phyloP scores from a whole-genome alignment of 2,888 invertebrate genomes.

The Cepaea hortensis region DNA sequence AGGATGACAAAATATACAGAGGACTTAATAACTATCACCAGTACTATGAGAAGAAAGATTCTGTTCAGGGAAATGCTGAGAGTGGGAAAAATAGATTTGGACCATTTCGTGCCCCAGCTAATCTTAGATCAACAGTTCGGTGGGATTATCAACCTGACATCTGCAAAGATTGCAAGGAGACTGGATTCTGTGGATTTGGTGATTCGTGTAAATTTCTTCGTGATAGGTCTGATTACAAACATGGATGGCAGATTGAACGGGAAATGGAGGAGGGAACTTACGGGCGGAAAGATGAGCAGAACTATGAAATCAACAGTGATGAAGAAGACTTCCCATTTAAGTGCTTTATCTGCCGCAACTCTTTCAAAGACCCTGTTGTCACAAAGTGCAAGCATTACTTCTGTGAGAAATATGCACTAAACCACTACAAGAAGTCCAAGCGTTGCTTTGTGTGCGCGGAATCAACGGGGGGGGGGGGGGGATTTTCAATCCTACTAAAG shows the following conservation, averaged over 20 bases:
- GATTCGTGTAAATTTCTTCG: slow-evolving; percentile 98
- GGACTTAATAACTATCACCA: too few species aligned
- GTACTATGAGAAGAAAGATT: slow-evolving; percentile 90
- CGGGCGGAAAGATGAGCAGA: slow-evolving; percentile 79
- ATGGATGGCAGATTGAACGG: slow-evolving; percentile 92
- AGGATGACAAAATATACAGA: slow-evolving; percentile 87
- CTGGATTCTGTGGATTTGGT: slow-evolving; percentile 99
- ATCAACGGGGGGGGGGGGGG: slow-evolving; percentile 90
- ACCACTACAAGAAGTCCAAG: slow-evolving; percentile 90
- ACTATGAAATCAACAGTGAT: slow-evolving; percentile 87
- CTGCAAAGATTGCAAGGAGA: slow-evolving; percentile 99
- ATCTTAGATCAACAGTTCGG: too few species aligned
- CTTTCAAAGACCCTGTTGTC: slow-evolving; percentile 95
- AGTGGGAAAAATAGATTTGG: too few species aligned
- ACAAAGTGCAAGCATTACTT: slow-evolving; percentile 80
- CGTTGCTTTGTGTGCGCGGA: slow-evolving; percentile 93
- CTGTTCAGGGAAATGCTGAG: slow-evolving; percentile 93
- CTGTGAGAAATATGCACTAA: slow-evolving; percentile 95
- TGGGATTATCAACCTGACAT: slow-evolving; percentile 78
- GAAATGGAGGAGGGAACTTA: slow-evolving; percentile 83
- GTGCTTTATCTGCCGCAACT: slow-evolving; percentile 82
- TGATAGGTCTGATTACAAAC: slow-evolving; percentile 97
- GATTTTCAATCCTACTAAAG: slow-evolving; percentile 94
- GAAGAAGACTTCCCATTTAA: too few species aligned
- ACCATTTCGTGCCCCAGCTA: too few species aligned